Evolutionary conservation across 2,888 invertebrate species (phyloP).

Genomic region (Meta bourneti): DNA sequence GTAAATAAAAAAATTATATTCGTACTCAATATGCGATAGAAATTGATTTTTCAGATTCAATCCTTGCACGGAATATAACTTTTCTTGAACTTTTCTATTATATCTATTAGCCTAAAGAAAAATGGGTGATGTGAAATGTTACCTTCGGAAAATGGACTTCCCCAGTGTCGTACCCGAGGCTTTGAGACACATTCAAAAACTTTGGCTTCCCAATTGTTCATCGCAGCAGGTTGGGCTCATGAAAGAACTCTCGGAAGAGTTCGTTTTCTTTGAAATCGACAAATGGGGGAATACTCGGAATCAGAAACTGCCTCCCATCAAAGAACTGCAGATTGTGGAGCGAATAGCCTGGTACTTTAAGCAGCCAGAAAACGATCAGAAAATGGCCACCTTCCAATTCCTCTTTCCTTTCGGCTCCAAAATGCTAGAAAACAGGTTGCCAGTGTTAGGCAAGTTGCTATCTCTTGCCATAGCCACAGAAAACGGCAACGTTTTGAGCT

Average conservation of each 20-base stretch:
- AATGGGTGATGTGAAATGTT: conserved; percentile 74
- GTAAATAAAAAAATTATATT: too few relatives aligned
- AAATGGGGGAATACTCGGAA: conserved; percentile 67
- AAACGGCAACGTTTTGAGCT: conserved; percentile 72
- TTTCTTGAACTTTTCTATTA: too few relatives aligned
- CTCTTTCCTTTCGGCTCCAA: conserved; percentile 69
- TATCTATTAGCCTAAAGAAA: too few relatives aligned
- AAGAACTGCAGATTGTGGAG: conserved; percentile 72
- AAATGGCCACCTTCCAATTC: conserved; percentile 71
- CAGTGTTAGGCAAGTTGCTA: conserved; percentile 62
- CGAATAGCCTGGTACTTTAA: conserved; percentile 66
- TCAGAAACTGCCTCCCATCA: conserved; percentile 71
- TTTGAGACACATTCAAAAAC: conserved; percentile 70
- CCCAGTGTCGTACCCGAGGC: conserved; percentile 73
- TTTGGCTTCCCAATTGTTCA: conserved; percentile 66
- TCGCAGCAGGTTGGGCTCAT: conserved; percentile 66
- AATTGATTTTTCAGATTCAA: too few relatives aligned
- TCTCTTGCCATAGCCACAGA: conserved; percentile 73
- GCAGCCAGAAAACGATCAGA: conserved; percentile 62
- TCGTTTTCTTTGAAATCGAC: conserved; percentile 74
- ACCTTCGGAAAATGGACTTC: conserved; percentile 74
- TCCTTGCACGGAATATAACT: too few relatives aligned
- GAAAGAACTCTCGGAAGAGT: conserved; percentile 74
- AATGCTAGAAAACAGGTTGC: conserved; percentile 65
- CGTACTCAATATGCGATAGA: too few relatives aligned